phyloP scores from a whole-genome alignment of 2,113 vertebrate species.

The Leptobrachium ailaonicum region DNA sequence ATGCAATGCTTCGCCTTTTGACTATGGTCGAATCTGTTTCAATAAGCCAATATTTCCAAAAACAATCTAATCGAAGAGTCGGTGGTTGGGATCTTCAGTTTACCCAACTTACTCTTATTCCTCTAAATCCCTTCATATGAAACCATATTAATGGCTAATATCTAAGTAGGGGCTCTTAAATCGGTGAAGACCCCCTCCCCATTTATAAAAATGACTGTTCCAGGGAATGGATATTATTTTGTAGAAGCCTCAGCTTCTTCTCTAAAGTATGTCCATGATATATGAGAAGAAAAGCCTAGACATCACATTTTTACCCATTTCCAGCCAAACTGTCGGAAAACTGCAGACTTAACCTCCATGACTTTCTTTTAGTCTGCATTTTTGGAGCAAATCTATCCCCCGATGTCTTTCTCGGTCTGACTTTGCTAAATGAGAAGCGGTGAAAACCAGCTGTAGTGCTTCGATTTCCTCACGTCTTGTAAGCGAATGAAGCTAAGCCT shows the following conservation, averaged over 20 bases:
- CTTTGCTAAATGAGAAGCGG: constrained; percentile 25
- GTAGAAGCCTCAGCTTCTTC: not conserved
- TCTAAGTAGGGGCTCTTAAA: no score
- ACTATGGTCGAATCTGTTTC: no score
- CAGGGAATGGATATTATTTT: no score
- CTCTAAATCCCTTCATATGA: no score
- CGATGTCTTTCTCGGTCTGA: not conserved
- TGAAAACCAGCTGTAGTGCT: constrained; percentile 25
- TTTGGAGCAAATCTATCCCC: not conserved
- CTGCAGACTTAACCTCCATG: constrained; percentile 1
- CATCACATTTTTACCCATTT: not conserved
- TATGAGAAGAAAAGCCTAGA: constrained; percentile 5
- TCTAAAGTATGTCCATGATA: constrained; percentile 10
- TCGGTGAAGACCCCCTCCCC: no score
- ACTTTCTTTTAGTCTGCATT: not conserved
- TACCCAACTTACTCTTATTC: no score
- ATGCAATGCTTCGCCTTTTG: no score
- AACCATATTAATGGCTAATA: no score
- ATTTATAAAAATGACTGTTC: no score
- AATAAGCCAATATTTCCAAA: no score
- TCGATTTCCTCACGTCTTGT: constrained; percentile 7
- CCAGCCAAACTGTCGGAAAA: constrained; percentile 1
- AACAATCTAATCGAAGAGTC: no score
- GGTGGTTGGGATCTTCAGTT: no score
- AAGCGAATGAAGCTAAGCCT: constrained; percentile 31